Evolutionary conservation across 2,797 vertebrate genomes (phyloP).

Genomic region (Lacerta agilis): DNA sequence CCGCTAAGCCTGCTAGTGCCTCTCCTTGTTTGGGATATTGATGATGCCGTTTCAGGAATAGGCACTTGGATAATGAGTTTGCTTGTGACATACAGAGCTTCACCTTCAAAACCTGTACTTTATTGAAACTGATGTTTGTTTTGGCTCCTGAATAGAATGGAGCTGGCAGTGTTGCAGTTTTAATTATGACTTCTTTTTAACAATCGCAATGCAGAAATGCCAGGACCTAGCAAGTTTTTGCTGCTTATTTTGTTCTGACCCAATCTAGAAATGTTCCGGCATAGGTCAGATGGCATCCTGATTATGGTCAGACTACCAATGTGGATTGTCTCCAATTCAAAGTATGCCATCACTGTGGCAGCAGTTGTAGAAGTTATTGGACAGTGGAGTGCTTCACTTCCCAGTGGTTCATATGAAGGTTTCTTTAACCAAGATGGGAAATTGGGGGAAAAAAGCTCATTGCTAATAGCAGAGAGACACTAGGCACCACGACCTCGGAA

Average conservation of each 20-base stretch:
- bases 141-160: background rate
- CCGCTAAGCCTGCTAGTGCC: background rate
- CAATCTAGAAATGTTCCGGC: background rate
- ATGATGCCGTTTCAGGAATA: background rate
- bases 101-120: background rate
- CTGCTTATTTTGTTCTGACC: background rate
- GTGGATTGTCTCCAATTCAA: background rate
- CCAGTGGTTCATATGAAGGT: background rate
- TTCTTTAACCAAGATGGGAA: background rate
- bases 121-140: background rate
- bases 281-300: background rate
- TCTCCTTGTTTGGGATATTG: background rate
- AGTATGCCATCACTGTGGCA: background rate
- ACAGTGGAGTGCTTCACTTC: background rate
- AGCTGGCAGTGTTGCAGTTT: background rate
- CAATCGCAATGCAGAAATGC: background rate
- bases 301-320: background rate
- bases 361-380: background rate
- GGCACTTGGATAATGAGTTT: background rate
- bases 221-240: background rate
- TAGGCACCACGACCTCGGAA: background rate
- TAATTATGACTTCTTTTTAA: background rate
- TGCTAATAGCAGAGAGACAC: background rate
- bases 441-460: background rate
- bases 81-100: background rate